Conservation (phyloP, 2,113 vertebrate genomes). For the Pseudorasbora parva region DNA sequence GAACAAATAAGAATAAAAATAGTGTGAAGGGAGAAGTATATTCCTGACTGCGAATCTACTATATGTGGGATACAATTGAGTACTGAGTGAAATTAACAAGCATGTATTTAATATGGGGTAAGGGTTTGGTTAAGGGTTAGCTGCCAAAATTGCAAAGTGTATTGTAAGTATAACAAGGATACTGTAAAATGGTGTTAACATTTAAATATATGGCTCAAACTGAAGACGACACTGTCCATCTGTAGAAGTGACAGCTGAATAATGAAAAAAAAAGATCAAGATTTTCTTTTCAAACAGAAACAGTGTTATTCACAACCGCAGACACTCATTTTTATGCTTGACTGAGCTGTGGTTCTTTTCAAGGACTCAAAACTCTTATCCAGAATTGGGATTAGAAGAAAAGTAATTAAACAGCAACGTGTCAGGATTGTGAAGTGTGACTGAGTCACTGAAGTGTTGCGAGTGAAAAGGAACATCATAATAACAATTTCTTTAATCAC, state of each 20-base stretch:
- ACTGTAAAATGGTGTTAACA: not conserved
- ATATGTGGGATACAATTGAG: not conserved
- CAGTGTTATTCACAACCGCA: constrained; percentile 7
- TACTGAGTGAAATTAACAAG: not conserved
- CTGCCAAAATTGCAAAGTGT: too few species aligned
- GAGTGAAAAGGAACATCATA: not conserved
- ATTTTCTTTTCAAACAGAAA: constrained; percentile 2
- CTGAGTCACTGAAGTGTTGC: constrained; percentile 23
- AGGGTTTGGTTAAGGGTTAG: too few species aligned
- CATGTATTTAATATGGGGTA: not conserved
- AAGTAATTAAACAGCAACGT: constrained; percentile 35
- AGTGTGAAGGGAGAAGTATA: not conserved
- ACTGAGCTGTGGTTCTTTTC: constrained; percentile 23
- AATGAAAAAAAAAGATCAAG: not conserved
- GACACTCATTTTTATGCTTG: constrained; percentile 9
- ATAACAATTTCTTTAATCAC: constrained; percentile 29
- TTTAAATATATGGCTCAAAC: not conserved
- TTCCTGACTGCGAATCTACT: not conserved
- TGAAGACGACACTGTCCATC: not conserved
- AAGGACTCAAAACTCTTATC: constrained; percentile 31
- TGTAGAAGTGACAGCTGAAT: not conserved
- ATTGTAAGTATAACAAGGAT: not conserved
- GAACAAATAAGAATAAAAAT: not conserved
- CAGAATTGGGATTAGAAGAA: constrained; percentile 13
- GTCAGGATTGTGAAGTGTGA: constrained; percentile 9